A percentile compares a stretch with the other conserved stretches of the same genome.
Evolutionary conservation across 2,888 invertebrate genomes (phyloP).

Genomic region (Athalia circularis): DNA sequence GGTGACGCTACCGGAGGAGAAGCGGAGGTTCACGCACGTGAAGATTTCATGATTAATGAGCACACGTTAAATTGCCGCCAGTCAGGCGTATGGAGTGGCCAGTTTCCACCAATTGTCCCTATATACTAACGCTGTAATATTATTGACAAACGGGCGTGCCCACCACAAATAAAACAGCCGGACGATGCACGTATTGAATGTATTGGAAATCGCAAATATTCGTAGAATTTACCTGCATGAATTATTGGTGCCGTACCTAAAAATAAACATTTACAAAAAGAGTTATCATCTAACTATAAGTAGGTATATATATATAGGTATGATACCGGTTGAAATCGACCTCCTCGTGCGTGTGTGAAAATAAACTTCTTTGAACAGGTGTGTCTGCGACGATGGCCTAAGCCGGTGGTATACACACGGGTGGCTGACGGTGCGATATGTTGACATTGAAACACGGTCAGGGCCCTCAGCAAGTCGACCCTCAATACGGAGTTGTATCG

Average conservation of each 20-base stretch:
- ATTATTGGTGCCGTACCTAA: too few species aligned
- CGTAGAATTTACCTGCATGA: too few species aligned
- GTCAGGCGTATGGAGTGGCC: too few species aligned
- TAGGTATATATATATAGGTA: not conserved
- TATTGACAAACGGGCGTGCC: not conserved
- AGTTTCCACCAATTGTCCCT: too few species aligned
- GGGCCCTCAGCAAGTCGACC: not conserved
- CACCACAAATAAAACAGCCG: not conserved
- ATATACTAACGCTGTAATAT: not conserved
- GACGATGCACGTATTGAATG: not conserved
- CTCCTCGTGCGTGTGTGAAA: not conserved
- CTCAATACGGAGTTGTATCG: not conserved
- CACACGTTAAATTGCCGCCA: too few species aligned
- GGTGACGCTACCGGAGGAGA: too few species aligned
- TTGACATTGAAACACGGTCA: constrained; percentile 44
- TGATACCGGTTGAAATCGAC: not conserved
- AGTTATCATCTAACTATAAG: not conserved
- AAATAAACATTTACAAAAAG: too few species aligned
- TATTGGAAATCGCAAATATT: not conserved
- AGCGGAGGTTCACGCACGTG: too few species aligned
- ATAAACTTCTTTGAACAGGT: constrained; percentile 39
- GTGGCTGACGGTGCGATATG: constrained; percentile 23
- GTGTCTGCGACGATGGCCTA: not conserved
- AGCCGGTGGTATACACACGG: not conserved
- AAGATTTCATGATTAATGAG: too few species aligned